These are phyloP conservation scores for Embiotoca jacksoni DNA, from an alignment of 2,113 vertebrate genomes.

Conservation along the genomic window DNA sequence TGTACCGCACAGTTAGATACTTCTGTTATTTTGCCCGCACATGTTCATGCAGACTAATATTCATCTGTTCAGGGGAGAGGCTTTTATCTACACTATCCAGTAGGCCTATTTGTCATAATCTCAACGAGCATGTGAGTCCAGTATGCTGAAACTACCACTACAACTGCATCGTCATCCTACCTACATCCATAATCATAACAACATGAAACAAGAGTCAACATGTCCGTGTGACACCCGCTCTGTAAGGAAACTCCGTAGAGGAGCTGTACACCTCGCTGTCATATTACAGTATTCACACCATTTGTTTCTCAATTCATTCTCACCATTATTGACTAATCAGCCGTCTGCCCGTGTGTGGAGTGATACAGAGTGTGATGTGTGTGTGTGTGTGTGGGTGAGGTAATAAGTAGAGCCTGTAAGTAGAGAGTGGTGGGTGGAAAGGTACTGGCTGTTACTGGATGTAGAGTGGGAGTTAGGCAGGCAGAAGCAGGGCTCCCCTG, in stretches of 20 bases:
- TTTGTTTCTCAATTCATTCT: slow-evolving; percentile 58
- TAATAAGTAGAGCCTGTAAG: slow-evolving; percentile 74
- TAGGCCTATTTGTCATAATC: not conserved
- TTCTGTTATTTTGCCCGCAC: no score
- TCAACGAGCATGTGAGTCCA: not conserved
- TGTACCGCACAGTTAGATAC: no score
- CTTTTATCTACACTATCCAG: not conserved
- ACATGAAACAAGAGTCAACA: slow-evolving; percentile 26
- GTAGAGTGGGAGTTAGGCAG: slow-evolving; percentile 77
- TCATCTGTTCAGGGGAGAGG: not conserved
- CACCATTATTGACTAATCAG: slow-evolving; percentile 70
- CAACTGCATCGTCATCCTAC: slow-evolving; percentile 18
- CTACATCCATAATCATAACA: slow-evolving; percentile 30
- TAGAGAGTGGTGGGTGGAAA: slow-evolving; percentile 76
- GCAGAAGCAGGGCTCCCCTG: slow-evolving; percentile 80
- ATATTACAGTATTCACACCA: slow-evolving; percentile 43
- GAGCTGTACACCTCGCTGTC: slow-evolving; percentile 53
- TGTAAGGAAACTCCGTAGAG: slow-evolving; percentile 63
- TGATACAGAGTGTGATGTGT: slow-evolving; percentile 42
- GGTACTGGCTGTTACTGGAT: slow-evolving; percentile 75
- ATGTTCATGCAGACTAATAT: not conserved
- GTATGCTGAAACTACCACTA: slow-evolving; percentile 19
- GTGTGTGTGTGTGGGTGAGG: slow-evolving; percentile 67
- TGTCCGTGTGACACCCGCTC: slow-evolving; percentile 44
- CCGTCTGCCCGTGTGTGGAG: slow-evolving; percentile 58